Percentiles rank a stretch among this genome's conserved stretches.
phyloP scores from a whole-genome alignment of 2,888 invertebrate species.

The Drosophila mimetica region DNA sequence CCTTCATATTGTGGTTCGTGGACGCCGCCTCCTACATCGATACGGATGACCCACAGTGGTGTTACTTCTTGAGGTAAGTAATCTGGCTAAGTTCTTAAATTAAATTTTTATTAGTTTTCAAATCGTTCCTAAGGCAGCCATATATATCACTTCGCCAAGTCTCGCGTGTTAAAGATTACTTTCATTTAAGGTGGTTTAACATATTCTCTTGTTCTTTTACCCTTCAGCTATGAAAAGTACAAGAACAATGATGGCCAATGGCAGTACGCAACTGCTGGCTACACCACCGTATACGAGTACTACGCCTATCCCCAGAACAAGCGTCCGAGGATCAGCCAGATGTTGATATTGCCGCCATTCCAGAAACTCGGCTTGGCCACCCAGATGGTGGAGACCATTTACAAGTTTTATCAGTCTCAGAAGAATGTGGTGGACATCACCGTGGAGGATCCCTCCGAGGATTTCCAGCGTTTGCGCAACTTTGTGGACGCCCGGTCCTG shows the following conservation, averaged over 20 bases:
- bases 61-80: conserved; percentile 92
- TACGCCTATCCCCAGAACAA: conserved; percentile 95
- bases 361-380: conserved; percentile 94
- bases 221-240: conserved; percentile 89
- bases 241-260: conserved; percentile 86
- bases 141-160: too few relatives aligned
- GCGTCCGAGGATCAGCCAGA: conserved; percentile 96
- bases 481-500: conserved; percentile 93
- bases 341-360: conserved; percentile 96
- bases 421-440: conserved; percentile 87
- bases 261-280: conserved; percentile 92
- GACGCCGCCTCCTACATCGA: conserved; percentile 98
- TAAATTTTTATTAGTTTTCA: too few relatives aligned
- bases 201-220: background rate
- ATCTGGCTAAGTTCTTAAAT: too few relatives aligned
- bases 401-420: conserved; percentile 85
- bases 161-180: too few relatives aligned
- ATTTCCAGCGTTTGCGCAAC: conserved; percentile 95
- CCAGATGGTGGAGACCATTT: conserved; percentile 87
- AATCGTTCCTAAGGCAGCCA: too few relatives aligned
- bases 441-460: conserved; percentile 97
- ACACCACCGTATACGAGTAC: conserved; percentile 96
- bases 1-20: conserved; percentile 97
- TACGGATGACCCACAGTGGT: conserved; percentile 96
- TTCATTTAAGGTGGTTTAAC: background rate